A percentile compares a stretch with the other conserved stretches of the same genome.
These are phyloP conservation scores for Lissonota sp. DNA, from an alignment of 2,888 invertebrate species.

Conservation along the genomic window DNA sequence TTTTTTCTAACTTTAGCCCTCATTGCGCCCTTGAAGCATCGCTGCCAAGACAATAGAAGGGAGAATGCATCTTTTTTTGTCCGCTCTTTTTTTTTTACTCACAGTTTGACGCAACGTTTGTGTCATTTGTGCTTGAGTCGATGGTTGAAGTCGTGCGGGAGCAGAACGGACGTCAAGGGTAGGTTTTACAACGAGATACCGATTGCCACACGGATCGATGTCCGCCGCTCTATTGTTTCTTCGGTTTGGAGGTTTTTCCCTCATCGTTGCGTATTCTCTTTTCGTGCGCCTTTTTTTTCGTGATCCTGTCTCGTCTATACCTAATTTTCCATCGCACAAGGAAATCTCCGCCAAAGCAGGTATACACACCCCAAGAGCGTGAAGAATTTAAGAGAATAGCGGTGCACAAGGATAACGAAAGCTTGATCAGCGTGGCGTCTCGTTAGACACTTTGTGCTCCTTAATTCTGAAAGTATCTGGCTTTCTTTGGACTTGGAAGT, in stretches of 20 bases:
- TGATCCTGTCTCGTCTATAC: conserved; percentile 36
- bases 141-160: not conserved
- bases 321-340: conserved; percentile 48
- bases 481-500: not conserved
- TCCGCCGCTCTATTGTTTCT: conserved; percentile 54
- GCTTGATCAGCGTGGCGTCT: conserved; percentile 13
- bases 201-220: conserved; percentile 44
- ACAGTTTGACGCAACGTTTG: conserved; percentile 36
- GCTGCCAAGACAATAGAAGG: conserved; percentile 44
- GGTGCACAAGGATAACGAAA: not conserved
- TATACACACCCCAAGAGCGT: conserved; percentile 28
- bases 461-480: conserved; percentile 23
- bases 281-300: conserved; percentile 15
- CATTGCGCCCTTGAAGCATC: conserved; percentile 53
- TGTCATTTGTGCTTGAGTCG: not conserved
- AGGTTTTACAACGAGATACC: conserved; percentile 53
- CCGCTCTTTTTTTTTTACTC: not conserved
- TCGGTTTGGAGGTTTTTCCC: conserved; percentile 38
- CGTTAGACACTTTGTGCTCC: not conserved
- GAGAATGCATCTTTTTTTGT: conserved; percentile 34
- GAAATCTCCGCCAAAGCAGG: conserved; percentile 14
- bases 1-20: conserved; percentile 49
- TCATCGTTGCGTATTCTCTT: not conserved
- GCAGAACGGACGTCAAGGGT: conserved; percentile 18
- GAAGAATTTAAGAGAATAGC: conserved; percentile 43